Conservation (phyloP, 2,113 vertebrate species). For the Mungos mungo region DNA sequence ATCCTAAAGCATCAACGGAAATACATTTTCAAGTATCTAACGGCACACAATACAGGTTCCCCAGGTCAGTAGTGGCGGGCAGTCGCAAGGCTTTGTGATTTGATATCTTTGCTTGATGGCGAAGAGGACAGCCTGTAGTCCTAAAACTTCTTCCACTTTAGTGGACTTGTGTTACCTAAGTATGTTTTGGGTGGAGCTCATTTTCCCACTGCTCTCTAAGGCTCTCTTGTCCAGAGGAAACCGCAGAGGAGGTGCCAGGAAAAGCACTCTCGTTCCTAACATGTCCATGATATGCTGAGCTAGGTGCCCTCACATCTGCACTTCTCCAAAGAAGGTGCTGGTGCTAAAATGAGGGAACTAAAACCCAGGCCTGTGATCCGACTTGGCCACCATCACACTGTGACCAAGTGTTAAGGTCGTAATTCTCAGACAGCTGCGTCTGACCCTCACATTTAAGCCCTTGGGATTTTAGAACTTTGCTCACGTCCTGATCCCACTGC, state of each 20-base stretch:
- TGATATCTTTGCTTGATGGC: neutral
- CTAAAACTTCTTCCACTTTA: neutral
- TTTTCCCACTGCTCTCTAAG: neutral
- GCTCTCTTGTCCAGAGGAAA: neutral
- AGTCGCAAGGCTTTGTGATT: neutral
- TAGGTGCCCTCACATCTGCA: neutral
- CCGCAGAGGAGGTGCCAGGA: neutral
- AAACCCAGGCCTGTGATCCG: neutral
- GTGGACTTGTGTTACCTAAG: neutral
- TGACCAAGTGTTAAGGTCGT: neutral
- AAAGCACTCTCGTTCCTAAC: neutral
- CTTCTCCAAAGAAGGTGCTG: neutral
- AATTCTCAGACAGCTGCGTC: neutral
- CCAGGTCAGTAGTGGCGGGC: neutral
- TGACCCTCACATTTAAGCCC: neutral
- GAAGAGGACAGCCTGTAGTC: neutral
- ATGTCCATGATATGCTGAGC: neutral
- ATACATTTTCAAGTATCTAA: neutral
- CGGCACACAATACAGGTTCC: neutral
- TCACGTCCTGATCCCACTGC: neutral
- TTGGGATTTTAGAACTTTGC: neutral
- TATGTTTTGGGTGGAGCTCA: neutral
- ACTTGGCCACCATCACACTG: neutral
- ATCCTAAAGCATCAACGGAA: conserved; percentile 51
- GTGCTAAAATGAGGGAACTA: neutral